Base-by-base conservation (phyloP, 2,797 vertebrate genomes). In the Trachurus trachurus region DNA sequence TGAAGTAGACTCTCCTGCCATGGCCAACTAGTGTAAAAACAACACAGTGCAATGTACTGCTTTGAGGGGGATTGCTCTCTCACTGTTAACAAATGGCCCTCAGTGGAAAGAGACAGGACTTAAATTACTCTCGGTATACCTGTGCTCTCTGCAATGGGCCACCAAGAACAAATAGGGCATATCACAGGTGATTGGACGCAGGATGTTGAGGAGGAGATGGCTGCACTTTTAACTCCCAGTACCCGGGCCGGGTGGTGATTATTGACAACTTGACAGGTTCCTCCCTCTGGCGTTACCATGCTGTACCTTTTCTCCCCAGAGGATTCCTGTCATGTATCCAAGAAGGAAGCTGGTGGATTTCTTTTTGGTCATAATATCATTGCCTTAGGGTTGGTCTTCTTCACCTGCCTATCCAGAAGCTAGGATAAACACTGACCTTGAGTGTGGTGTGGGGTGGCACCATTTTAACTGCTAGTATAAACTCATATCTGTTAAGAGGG, bases 321-420 rank as follows among this genome's bases (percentile, higher is more conserved):
- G 68, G 71, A 49, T 66, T 52, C 56, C 44, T 89, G 73, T 87
- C 83, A 81, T 71, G 83, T 60, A 74, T 78, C 74, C 80, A 74
- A 61, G 40, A 61, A 37, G 52, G n/a, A 81, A 75, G 50, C 67
- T 57, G 60, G 15, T 57, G 61, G 45, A 70, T 82, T 79, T 60
- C 2, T 64, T 69, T 71, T 65, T 57, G 22, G 70, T 74, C 61
- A 56, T 5, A n/a, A 69, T 82, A 82, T 85, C 49, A 72, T 74
- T 69, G 80, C 84, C 74, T 74, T 6, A 77, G 73, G 83, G 71
- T 54, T 54, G 21, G 53, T 78, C 65, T 82, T 37, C 80, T 71
- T 80, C 63, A 85, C 72, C 74, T 77, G 66, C 53, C 69, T 78
- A 54, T 78, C 76, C 74, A 84, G 52, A 77, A 75, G 75, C 71